These are phyloP conservation scores for Amphipoea oculea DNA, from an alignment of 2,888 invertebrate species.

Conservation along the genomic window DNA sequence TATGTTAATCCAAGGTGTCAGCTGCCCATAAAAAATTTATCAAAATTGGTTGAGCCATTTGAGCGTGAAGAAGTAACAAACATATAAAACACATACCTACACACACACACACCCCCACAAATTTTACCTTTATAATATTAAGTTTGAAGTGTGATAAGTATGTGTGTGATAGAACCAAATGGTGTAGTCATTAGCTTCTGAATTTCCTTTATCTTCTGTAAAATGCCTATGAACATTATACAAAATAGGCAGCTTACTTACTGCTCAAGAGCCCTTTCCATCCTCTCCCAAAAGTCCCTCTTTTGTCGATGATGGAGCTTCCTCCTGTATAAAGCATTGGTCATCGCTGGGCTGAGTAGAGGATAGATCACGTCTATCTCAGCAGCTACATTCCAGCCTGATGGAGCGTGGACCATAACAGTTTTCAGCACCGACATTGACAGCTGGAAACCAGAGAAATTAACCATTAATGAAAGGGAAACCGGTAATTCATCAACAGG, in stretches of 20 bases:
- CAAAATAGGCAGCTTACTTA: conserved; percentile 65
- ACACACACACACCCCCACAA: too few species aligned
- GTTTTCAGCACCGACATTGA: conserved; percentile 90
- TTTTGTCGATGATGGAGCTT: conserved; percentile 87
- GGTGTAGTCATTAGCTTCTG: neutral
- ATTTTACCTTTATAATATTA: too few species aligned
- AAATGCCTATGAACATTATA: neutral
- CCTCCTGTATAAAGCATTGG: conserved; percentile 74
- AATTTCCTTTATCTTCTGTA: neutral
- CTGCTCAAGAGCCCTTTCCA: conserved; percentile 85
- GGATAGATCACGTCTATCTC: conserved; percentile 91
- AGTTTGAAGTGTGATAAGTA: too few species aligned
- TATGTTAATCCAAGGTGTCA: too few species aligned
- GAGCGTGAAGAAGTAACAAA: too few species aligned
- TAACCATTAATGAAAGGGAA: too few species aligned
- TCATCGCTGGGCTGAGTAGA: conserved; percentile 84
- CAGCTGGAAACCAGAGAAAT: conserved; percentile 80
- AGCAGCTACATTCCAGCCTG: conserved; percentile 90
- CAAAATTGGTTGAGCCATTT: too few species aligned
- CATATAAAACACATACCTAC: too few species aligned
- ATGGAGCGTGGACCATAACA: conserved; percentile 89
- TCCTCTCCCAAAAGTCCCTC: conserved; percentile 88
- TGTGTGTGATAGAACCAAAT: neutral
- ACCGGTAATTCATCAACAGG: neutral
- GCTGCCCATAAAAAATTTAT: too few species aligned